Evolutionary conservation across 2,113 vertebrate species (phyloP).

Genomic region (Callaeas wilsoni): DNA sequence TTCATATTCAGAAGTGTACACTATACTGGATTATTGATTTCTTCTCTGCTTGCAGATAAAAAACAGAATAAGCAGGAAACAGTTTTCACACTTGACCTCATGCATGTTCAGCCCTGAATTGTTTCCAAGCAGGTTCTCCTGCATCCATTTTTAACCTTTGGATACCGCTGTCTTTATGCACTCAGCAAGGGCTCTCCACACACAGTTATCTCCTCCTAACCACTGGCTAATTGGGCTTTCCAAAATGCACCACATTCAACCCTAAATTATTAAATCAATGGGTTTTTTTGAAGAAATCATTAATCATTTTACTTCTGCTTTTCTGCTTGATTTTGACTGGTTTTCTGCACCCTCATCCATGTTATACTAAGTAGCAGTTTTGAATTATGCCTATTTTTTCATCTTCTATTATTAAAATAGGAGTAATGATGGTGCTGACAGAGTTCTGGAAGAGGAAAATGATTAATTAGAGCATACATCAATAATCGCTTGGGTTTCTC

Average conservation of each 20-base stretch:
- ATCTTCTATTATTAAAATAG: background rate
- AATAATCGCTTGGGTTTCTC: background rate
- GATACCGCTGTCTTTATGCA: background rate
- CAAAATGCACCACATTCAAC: background rate
- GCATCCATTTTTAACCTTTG: conserved; percentile 19
- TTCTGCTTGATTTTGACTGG: background rate
- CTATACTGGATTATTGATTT: conserved; percentile 27
- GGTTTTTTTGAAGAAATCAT: background rate
- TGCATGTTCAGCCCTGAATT: background rate
- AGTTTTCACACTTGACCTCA: conserved; percentile 47
- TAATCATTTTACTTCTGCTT: background rate
- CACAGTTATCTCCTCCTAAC: background rate
- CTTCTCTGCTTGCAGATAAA: conserved; percentile 31
- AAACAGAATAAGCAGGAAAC: conserved; percentile 1
- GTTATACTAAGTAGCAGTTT: background rate
- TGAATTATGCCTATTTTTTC: background rate
- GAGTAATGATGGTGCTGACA: background rate
- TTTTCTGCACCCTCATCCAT: background rate
- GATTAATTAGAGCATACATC: background rate
- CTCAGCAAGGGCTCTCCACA: background rate
- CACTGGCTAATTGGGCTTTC: background rate
- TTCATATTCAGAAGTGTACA: conserved; percentile 33
- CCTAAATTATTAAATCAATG: conserved; percentile 28
- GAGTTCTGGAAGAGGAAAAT: background rate
- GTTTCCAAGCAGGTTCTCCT: conserved; percentile 16